Evolutionary conservation across 2,113 vertebrate species (phyloP).

Genomic region (Rafetus swinhoei): DNA sequence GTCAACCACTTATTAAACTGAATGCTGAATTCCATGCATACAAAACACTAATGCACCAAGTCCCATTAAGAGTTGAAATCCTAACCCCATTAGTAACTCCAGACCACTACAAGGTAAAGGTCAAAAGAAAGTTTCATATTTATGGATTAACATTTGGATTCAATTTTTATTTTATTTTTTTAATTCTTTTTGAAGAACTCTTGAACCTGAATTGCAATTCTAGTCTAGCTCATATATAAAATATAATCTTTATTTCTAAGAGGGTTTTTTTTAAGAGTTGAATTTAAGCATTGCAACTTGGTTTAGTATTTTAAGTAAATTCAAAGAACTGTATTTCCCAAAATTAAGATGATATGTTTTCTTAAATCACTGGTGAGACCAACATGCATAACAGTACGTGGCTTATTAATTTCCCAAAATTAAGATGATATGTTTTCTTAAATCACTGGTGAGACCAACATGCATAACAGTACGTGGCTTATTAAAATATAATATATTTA

Average conservation of each 20-base stretch:
- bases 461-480: neutral
- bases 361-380: neutral
- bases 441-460: neutral
- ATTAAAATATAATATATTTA: neutral
- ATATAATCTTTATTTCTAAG: constrained; percentile 63
- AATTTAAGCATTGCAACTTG: constrained; percentile 28
- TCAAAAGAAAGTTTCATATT: constrained; percentile 82
- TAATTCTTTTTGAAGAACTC: constrained; percentile 76
- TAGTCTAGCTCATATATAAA: constrained; percentile 56
- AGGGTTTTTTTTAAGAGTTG: neutral
- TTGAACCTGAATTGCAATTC: constrained; percentile 75
- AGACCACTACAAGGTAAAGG: constrained; percentile 73
- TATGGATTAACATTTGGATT: constrained; percentile 82
- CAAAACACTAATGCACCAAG: constrained; percentile 82
- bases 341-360: neutral
- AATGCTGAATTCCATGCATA: constrained; percentile 82
- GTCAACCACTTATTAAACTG: constrained; percentile 86
- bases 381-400: neutral
- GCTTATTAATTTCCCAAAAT: neutral
- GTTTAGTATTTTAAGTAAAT: constrained; percentile 19
- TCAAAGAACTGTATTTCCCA: neutral
- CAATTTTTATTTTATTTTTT: constrained; percentile 76
- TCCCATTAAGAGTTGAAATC: constrained; percentile 82
- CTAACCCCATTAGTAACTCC: constrained; percentile 84
- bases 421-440: neutral